These are phyloP conservation scores for Meghimatium bilineatum DNA, from an alignment of 2,888 invertebrate genomes.

Conservation along the genomic window DNA sequence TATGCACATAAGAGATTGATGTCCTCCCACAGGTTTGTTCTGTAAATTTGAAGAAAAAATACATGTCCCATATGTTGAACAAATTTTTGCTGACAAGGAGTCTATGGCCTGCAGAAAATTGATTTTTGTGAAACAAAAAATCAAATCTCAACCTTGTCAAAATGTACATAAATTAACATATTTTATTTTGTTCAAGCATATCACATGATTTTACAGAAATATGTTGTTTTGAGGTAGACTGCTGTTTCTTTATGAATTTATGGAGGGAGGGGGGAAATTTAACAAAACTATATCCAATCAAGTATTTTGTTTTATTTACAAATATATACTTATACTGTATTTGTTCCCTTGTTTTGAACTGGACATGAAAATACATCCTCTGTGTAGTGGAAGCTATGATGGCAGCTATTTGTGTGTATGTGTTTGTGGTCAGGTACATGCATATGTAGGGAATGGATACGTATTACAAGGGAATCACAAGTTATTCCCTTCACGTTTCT, in stretches of 20 bases:
- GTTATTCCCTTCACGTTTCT: not conserved
- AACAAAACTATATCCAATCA: not conserved
- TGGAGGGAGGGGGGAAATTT: not conserved
- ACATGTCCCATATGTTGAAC: not conserved
- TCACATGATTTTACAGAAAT: not conserved
- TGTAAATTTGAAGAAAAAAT: not conserved
- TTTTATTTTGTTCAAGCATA: not conserved
- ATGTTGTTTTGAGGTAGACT: not conserved
- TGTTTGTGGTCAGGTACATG: not conserved
- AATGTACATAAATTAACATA: not conserved
- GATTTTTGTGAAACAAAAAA: not conserved
- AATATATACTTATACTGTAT: not conserved
- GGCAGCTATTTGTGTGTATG: slow-evolving; percentile 20
- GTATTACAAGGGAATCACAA: not conserved
- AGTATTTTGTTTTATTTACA: not conserved
- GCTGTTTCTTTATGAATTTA: not conserved
- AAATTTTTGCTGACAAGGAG: not conserved
- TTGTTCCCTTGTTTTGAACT: not conserved
- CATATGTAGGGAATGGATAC: too few species aligned
- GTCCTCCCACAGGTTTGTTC: not conserved
- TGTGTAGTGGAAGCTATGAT: not conserved
- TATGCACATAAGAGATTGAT: not conserved
- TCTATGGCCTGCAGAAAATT: not conserved
- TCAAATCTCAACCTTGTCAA: slow-evolving; percentile 9
- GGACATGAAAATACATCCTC: not conserved